A percentile compares a stretch with the other conserved stretches of the same genome.
Conservation (phyloP, 2,113 vertebrate species). For the Cnemophilus loriae region DNA sequence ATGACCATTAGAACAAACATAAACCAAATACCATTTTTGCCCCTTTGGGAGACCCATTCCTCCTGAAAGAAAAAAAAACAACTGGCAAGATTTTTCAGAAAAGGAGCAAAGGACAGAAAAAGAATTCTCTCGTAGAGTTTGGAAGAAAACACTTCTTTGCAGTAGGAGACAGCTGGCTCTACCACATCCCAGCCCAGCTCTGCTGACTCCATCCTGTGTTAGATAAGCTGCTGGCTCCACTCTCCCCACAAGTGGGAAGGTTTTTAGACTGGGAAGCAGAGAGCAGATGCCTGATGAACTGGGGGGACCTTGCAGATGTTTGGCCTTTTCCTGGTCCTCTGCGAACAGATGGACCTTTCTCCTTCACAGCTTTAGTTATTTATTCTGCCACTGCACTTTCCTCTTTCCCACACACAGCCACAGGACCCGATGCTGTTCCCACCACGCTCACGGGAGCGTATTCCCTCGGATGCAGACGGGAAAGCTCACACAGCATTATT, state of each 20-base stretch:
- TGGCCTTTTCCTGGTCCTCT: constrained; percentile 41
- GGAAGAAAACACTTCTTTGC: not conserved
- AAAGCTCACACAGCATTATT: not conserved
- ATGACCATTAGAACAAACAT: not conserved
- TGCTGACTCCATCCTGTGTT: not conserved
- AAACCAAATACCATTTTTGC: not conserved
- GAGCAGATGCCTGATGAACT: constrained; percentile 49
- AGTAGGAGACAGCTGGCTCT: not conserved
- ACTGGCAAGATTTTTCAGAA: not conserved
- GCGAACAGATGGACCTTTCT: not conserved
- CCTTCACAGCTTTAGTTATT: constrained; percentile 46
- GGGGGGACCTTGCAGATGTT: constrained; percentile 45
- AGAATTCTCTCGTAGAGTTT: not conserved
- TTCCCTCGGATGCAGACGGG: not conserved
- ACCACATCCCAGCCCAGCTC: not conserved
- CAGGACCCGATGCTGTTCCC: not conserved
- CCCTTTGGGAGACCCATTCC: not conserved
- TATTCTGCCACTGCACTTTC: constrained; percentile 23
- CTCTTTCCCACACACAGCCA: constrained; percentile 41
- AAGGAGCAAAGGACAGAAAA: not conserved
- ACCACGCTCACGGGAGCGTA: not conserved
- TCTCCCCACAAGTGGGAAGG: not conserved
- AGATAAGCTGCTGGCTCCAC: constrained; percentile 20
- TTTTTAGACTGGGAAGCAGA: not conserved
- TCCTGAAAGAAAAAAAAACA: not conserved